Evolutionary conservation across 2,797 vertebrate species (phyloP).

Genomic region (Loris lydekkerianus): DNA sequence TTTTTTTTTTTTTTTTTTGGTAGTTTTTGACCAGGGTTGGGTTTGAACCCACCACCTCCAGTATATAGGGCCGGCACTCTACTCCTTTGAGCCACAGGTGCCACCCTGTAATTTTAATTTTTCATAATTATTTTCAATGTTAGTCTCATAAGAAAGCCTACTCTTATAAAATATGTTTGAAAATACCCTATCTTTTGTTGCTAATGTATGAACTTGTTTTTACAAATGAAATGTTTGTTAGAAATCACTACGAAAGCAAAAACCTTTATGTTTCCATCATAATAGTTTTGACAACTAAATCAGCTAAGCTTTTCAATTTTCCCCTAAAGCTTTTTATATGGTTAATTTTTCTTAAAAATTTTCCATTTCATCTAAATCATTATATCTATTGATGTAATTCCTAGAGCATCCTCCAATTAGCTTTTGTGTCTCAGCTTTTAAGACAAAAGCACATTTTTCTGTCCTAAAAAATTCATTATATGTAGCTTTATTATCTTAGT

Average conservation of each 20-base stretch:
- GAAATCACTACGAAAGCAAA: background rate
- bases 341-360: conserved; percentile 1
- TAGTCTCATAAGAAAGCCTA: background rate
- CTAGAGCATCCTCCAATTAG: background rate
- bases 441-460: background rate
- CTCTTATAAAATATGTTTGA: background rate
- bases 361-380: background rate
- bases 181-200: background rate
- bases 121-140: background rate
- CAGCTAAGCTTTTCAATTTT: background rate
- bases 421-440: background rate
- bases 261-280: background rate
- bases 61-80: no score
- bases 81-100: no score
- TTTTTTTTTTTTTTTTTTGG: no score
- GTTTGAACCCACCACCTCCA: no score
- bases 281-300: background rate
- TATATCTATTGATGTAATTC: background rate
- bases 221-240: background rate
- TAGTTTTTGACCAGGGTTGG: no score
- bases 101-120: background rate
- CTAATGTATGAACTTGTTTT: background rate
- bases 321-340: background rate
- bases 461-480: background rate
- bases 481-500: background rate